These are phyloP conservation scores for Rhinolophus sinicus DNA, from an alignment of 2,113 vertebrate genomes.

Conservation along the genomic window DNA sequence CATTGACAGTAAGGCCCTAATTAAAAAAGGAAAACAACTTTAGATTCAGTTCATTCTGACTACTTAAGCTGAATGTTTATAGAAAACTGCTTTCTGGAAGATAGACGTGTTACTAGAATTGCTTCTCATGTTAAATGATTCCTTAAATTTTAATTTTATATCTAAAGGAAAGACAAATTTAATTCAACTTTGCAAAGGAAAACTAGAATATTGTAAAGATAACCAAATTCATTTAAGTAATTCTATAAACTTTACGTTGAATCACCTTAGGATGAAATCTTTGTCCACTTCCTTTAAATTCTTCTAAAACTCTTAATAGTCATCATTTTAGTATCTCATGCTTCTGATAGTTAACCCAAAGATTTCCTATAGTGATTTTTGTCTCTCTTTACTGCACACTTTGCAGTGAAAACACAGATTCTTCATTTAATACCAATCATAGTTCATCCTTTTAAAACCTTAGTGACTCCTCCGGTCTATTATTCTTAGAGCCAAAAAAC, in stretches of 20 bases:
- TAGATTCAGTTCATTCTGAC: neutral
- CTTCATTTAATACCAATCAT: neutral
- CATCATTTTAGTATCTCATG: neutral
- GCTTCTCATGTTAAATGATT: neutral
- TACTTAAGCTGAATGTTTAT: neutral
- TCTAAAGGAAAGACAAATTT: neutral
- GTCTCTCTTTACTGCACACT: neutral
- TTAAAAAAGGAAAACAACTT: neutral
- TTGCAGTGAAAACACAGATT: neutral
- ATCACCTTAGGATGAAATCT: neutral
- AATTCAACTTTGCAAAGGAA: neutral
- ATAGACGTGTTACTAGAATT: neutral
- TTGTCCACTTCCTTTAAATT: conserved; percentile 1
- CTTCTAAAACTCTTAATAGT: neutral
- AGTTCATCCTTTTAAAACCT: conserved; percentile 2
- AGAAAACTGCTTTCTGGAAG: neutral
- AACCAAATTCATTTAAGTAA: neutral
- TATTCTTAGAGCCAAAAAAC: neutral
- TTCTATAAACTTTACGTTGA: neutral
- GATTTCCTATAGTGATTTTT: neutral
- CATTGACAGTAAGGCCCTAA: neutral
- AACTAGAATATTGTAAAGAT: neutral
- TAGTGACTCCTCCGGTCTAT: neutral
- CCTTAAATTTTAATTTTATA: conserved; percentile 28
- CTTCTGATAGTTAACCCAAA: neutral